phyloP scores from a whole-genome alignment of 2,888 invertebrate species.

The Drosophila borborema region DNA sequence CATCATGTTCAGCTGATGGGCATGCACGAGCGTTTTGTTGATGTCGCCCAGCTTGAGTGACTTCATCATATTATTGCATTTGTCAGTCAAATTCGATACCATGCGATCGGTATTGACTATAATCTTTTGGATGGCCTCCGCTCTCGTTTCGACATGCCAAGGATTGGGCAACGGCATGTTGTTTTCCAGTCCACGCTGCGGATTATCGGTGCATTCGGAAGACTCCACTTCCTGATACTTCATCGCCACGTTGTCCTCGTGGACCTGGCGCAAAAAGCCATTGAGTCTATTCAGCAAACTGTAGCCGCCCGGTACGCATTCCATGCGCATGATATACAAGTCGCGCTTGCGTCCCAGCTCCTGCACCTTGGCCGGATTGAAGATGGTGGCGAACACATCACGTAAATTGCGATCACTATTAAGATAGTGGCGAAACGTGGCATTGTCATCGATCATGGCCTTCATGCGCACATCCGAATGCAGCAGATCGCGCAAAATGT shows the following conservation, averaged over 20 bases:
- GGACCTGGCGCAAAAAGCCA: constrained; percentile 26
- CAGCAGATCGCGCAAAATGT: constrained; percentile 39
- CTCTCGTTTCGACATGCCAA: constrained; percentile 23
- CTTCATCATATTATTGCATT: constrained; percentile 29
- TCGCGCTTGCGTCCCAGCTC: constrained; percentile 59
- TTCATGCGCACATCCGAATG: constrained; percentile 32
- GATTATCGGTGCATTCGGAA: constrained; percentile 7
- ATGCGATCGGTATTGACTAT: not conserved
- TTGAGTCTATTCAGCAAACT: constrained; percentile 23
- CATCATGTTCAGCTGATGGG: constrained; percentile 15
- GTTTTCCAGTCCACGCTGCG: constrained; percentile 65
- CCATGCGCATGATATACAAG: constrained; percentile 53
- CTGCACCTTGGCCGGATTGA: constrained; percentile 50
- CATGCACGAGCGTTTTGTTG: constrained; percentile 11
- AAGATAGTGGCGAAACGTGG: constrained; percentile 41
- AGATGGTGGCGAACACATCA: constrained; percentile 36
- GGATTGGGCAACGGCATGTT: constrained; percentile 65
- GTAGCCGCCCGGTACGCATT: constrained; percentile 50
- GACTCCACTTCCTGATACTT: constrained; percentile 24
- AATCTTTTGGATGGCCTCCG: not conserved
- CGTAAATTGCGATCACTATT: constrained; percentile 57
- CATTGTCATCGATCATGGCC: constrained; percentile 39
- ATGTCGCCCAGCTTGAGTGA: constrained; percentile 25
- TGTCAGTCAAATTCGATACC: not conserved
- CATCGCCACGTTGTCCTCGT: constrained; percentile 61